Percentiles rank a stretch among this genome's conserved stretches.
These are phyloP conservation scores for Piprites chloris DNA, from an alignment of 2,113 vertebrate genomes.

Conservation along the genomic window DNA sequence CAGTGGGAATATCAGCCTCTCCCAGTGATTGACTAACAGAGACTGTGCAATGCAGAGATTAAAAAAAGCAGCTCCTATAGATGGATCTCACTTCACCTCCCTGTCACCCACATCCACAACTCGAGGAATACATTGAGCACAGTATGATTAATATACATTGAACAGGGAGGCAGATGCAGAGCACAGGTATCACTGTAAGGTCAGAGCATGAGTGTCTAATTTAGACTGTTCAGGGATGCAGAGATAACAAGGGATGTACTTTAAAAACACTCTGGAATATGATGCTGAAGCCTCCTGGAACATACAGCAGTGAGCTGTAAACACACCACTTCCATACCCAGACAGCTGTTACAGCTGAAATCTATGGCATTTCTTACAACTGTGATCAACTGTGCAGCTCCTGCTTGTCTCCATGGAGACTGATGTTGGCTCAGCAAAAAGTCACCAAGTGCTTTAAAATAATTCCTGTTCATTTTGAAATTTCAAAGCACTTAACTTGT, in stretches of 20 bases:
- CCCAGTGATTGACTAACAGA: neutral
- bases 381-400: conserved; percentile 38
- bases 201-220: neutral
- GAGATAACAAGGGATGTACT: neutral
- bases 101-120: neutral
- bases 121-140: neutral
- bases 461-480: conserved; percentile 36
- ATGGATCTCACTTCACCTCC: neutral
- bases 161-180: neutral
- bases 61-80: neutral
- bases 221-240: neutral
- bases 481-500: conserved; percentile 29
- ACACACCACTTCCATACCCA: neutral
- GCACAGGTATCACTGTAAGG: neutral
- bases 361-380: conserved; percentile 20
- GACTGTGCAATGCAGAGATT: neutral
- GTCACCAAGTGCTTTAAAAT: conserved; percentile 57
- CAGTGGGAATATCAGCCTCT: neutral
- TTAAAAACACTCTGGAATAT: neutral
- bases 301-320: neutral
- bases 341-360: conserved; percentile 49
- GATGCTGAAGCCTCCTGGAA: neutral
- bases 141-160: neutral
- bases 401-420: conserved; percentile 68
- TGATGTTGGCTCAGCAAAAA: conserved; percentile 65